Evolutionary conservation across 2,797 vertebrate genomes (phyloP), one percentile per base, ranked within the genome.

Genomic region (Oryzias dopingdopingensis): DNA sequence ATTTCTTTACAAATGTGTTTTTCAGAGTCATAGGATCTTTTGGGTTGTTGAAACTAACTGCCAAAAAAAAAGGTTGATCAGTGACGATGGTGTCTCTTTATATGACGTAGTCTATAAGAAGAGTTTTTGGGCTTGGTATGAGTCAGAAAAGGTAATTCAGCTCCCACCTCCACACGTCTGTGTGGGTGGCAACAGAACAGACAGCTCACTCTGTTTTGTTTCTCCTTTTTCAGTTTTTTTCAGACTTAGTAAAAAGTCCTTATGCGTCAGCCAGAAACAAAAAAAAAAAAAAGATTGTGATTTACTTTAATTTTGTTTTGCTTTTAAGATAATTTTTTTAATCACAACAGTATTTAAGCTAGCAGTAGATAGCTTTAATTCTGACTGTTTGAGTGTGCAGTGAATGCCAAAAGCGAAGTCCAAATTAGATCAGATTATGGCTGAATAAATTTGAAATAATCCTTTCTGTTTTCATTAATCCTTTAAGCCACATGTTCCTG

Each of bases 171-270:
- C 81, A 51, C 82, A 57, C 13, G 49, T 42, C 1, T 46, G 83
- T 37, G 85, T 86, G 77, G 88, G 87, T 78, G 74, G 77, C 3
- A 56, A 63, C 80, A 80, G 65, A 74, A 72, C 72, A 82, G 76
- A 83, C 86, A 56, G 65, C 67, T 51, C 74, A 14, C 48, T 42
- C 71, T 55, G 56, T 58, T 77, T 76, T 77, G 55, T 76, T 75
- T 61, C 53, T 13, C 14, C 65, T 45, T 67, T 49, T 72, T 68
- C 56, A 55, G 26, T 41, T 48, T 42, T 24, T 66, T 51, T 47
- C 42, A 6, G 22, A 49, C 65, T 61, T 68, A 52, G 65, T 73
- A 75, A 83, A 70, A 77, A 83, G 83, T 78, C 76, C 63, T 71
- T 61, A 52, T 16, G 37, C 66, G 82, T 81, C 74, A 79, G 80